Evolutionary conservation across 2,797 vertebrate genomes (phyloP), one percentile per base, ranked within the genome.

Genomic region (Silurus lanzhouensis): DNA sequence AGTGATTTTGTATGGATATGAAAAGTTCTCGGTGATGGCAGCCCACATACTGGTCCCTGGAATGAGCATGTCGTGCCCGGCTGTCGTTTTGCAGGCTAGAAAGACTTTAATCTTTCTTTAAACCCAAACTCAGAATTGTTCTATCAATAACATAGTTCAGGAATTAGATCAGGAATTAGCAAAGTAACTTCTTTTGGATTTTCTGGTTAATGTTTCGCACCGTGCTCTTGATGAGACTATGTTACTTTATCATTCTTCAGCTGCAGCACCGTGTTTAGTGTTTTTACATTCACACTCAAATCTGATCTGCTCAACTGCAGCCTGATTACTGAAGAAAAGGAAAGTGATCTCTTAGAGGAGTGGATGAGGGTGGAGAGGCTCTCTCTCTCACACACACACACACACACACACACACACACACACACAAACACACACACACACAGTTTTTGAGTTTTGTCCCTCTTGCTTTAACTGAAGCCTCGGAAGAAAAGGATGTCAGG

Each of bases 401-500:
- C 12, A 5, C n/a, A n/a, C n/a, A n/a, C n/a, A n/a, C n/a, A n/a
- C n/a, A n/a, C n/a, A n/a, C n/a, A n/a, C n/a, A n/a, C n/a, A n/a
- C n/a, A n/a, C n/a, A n/a, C n/a, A n/a, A n/a, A n/a, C n/a, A n/a
- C n/a, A n/a, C n/a, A n/a, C n/a, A n/a, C n/a, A n/a, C 60, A 25
- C 93, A 98, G 97, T 92, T 15, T 58, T 10, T 48, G 87, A 84
- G 78, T 20, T 79, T 86, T 80, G 85, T 90, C 86, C 89, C 74
- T 79, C 88, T 88, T 86, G 87, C 86, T 94, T 93, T 94, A 96
- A 93, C 90, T 94, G 95, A 95, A 96, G 91, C 95, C 95, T 84
- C 95, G 93, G 92, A 96, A 95, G 92, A 95, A 91, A 92, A 96
- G 89, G 92, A 96, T 94, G 89, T 92, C 91, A 72, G 93, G 91